Evolutionary conservation across 2,888 invertebrate species (phyloP), one percentile per base, ranked within the genome.

Genomic region (Eueremaeus valkanovi): DNA sequence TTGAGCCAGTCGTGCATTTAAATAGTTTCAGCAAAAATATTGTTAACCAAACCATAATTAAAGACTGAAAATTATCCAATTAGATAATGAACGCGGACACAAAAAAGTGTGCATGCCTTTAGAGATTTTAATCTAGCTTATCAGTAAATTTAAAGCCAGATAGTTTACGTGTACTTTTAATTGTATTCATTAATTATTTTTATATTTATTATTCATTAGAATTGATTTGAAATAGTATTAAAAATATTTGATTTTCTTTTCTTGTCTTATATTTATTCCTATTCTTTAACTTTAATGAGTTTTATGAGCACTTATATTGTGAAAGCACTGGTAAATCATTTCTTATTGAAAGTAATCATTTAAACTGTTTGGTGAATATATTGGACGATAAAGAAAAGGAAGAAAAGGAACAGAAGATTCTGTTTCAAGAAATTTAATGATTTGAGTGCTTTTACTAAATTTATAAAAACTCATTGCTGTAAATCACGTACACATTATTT

Each of bases 381-480:
- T 16, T 58, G 31, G 11, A 29, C 13, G 31, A 9, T 3, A 58
- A 18, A 24, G 58, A 27, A 29, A 58, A 29, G 11, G 49, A 49
- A 18, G 16, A 5, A 49, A 5, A 49, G 21, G 8, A 29, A 58
- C 29, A 58, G 31, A 31, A 29, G 31, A 29, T 29, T 27, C 13
- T 58, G 27, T 58, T 27, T 1, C 3, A n/a, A n/a, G n/a, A 9
- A 58, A 58, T 58, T 58, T 58, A 58, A 58, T 58, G 58, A 58
- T 29, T 58, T 58, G 58, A 58, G 58, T 58, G 58, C 58, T 58
- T 58, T 58, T 58, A 58, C 13, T 16, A 58, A 58, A 29, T 58
- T 58, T 58, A 58, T 58, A 58, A 31, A 58, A 58, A 58, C 29
- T 58, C 29, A 58, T 58, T 58, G 13, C 31, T 29, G 29, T 58